These are phyloP conservation scores for Trematomus loennbergii DNA, from an alignment of 2,113 vertebrate genomes.

Conservation along the genomic window DNA sequence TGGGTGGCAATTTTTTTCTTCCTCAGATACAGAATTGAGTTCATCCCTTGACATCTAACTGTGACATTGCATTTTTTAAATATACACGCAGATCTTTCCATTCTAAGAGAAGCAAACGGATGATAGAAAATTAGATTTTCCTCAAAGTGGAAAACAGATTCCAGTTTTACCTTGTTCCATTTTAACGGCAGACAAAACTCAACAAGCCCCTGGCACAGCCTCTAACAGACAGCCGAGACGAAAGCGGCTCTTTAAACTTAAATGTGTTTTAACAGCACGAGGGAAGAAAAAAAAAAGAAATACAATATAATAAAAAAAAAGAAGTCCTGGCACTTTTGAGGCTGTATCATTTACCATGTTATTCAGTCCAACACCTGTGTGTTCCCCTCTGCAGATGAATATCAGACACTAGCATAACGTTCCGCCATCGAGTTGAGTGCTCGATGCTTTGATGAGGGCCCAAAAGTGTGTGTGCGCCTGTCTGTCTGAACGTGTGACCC, in stretches of 20 bases:
- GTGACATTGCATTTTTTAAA: slow-evolving; percentile 27
- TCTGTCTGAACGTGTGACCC: slow-evolving; percentile 19
- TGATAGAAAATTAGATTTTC: slow-evolving; percentile 42
- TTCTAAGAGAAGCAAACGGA: slow-evolving; percentile 26
- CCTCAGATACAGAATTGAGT: slow-evolving; percentile 27
- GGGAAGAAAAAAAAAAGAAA: slow-evolving; percentile 10
- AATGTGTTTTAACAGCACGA: slow-evolving; percentile 63
- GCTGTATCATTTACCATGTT: slow-evolving; percentile 75
- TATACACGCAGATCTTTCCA: slow-evolving; percentile 16
- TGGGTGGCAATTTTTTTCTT: slow-evolving; percentile 62
- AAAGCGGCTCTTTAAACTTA: slow-evolving; percentile 69
- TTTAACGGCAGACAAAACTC: slow-evolving; percentile 61
- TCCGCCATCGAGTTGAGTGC: slow-evolving; percentile 67
- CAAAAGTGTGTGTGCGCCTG: slow-evolving; percentile 39
- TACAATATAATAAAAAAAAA: slow-evolving; percentile 68
- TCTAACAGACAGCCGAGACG: slow-evolving; percentile 55
- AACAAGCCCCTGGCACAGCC: slow-evolving; percentile 66
- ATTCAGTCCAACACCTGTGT: slow-evolving; percentile 79
- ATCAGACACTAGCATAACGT: slow-evolving; percentile 74
- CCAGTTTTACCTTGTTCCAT: slow-evolving; percentile 39
- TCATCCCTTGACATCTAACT: slow-evolving; percentile 19
- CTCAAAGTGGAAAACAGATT: slow-evolving; percentile 47
- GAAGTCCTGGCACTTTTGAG: slow-evolving; percentile 70
- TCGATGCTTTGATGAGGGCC: slow-evolving; percentile 69
- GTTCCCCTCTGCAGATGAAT: slow-evolving; percentile 73